Evolutionary conservation across 53 echinoderm and acorn worm species (phyloP).

Genomic region (Crossaster papposus): DNA sequence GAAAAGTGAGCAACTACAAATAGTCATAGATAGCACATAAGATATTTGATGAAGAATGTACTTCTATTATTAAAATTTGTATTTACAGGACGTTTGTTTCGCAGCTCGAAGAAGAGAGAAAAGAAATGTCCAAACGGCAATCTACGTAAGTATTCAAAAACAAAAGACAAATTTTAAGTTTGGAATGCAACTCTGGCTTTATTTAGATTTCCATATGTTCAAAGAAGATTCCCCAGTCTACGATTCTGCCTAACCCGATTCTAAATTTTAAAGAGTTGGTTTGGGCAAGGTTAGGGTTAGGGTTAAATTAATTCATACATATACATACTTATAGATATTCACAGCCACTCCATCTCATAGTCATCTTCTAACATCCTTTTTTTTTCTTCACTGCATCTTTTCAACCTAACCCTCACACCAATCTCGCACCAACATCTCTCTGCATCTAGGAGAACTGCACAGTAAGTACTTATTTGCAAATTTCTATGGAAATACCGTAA

Average conservation of each 20-base stretch:
- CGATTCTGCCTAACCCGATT: no score
- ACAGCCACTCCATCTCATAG: no score
- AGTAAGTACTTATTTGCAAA: background rate
- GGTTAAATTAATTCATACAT: no score
- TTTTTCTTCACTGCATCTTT: background rate
- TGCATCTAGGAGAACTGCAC: background rate
- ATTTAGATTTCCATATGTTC: background rate
- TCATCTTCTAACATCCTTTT: background rate
- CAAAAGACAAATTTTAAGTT: background rate
- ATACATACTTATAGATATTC: no score
- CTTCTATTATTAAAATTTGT: background rate
- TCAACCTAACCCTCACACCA: background rate
- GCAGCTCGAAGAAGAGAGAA: constrained; percentile 71
- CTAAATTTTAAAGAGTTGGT: no score
- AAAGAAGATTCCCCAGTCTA: no score
- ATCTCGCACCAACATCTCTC: background rate
- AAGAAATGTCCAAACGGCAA: constrained; percentile 8
- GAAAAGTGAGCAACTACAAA: constrained; percentile 73
- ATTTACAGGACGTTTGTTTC: constrained; percentile 59
- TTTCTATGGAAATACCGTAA: no score
- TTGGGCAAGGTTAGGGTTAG: no score
- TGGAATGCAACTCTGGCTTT: background rate
- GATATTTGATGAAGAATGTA: no score
- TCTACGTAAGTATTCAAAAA: constrained; percentile 51
- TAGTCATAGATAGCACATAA: no score